These are phyloP conservation scores for Tetragonula carbonaria DNA, from an alignment of 2,888 invertebrate species.

Conservation along the genomic window DNA sequence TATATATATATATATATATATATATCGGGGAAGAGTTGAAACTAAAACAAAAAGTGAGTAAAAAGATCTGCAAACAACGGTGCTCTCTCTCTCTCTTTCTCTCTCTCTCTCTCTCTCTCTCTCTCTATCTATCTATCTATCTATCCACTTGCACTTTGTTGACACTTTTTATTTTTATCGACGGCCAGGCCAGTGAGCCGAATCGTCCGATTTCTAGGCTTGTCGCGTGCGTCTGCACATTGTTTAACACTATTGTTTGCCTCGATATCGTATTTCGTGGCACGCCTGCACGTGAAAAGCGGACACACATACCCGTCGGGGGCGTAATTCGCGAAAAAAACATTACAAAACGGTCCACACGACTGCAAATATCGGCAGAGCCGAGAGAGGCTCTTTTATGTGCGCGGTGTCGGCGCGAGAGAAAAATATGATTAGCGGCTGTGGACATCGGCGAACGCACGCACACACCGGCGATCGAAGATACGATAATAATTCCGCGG, in stretches of 20 bases:
- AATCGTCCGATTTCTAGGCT: constrained; percentile 31
- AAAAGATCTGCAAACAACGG: constrained; percentile 6
- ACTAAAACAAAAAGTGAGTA: not conserved
- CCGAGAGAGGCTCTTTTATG: constrained; percentile 43
- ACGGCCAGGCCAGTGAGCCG: not conserved
- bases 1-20: too few species aligned
- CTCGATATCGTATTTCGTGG: constrained; percentile 56
- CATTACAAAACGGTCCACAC: constrained; percentile 51
- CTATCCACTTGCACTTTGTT: constrained; percentile 45
- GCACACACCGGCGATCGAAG: constrained; percentile 3
- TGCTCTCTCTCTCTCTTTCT: too few species aligned
- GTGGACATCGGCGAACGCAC: constrained; percentile 16
- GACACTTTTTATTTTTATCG: constrained; percentile 49
- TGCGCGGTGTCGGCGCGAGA: constrained; percentile 31
- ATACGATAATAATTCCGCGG: constrained; percentile 36
- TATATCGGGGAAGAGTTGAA: not conserved
- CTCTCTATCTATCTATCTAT: too few species aligned
- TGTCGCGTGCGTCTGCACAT: constrained; percentile 29
- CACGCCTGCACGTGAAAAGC: constrained; percentile 38
- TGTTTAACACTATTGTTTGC: constrained; percentile 62
- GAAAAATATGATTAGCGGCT: constrained; percentile 54
- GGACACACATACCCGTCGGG: not conserved
- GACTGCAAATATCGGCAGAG: constrained; percentile 40
- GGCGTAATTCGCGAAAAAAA: constrained; percentile 58
- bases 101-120: too few species aligned